Percentiles rank a stretch among this genome's conserved stretches.
Evolutionary conservation across 1,140 invertebrate genomes (phyloP).

Genomic region (Phymastichus coffea): DNA sequence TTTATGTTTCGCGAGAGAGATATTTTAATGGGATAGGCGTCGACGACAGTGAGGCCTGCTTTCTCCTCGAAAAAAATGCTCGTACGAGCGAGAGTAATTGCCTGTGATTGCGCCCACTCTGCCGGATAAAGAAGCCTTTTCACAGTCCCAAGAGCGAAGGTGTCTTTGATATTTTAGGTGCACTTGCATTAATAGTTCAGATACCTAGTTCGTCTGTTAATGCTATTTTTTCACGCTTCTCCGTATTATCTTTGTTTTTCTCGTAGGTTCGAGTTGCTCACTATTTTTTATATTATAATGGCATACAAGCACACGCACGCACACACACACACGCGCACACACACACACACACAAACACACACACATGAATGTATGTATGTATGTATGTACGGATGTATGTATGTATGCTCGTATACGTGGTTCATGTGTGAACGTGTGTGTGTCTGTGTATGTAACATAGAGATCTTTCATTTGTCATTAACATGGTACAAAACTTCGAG

Average conservation of each 20-base stretch:
- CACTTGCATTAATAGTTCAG: conserved; percentile 28
- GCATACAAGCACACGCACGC: too few relatives aligned
- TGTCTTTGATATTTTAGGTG: conserved; percentile 27
- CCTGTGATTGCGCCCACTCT: too few relatives aligned
- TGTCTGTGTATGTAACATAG: not conserved
- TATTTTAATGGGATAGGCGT: too few relatives aligned
- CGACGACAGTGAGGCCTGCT: not conserved
- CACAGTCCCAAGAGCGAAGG: conserved; percentile 20
- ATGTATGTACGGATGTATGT: too few relatives aligned
- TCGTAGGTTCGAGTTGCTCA: too few relatives aligned
- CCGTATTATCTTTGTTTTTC: too few relatives aligned
- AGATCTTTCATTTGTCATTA: conserved; percentile 2
- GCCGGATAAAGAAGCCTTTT: conserved; percentile 21
- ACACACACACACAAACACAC: too few relatives aligned
- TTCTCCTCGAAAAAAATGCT: too few relatives aligned
- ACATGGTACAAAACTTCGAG: conserved; percentile 25
- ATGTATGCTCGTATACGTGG: not conserved
- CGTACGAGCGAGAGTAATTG: too few relatives aligned
- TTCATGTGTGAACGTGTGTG: not conserved
- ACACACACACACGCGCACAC: too few relatives aligned
- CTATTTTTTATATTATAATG: conserved; percentile 22
- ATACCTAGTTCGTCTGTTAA: conserved; percentile 24
- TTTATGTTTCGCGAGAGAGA: too few relatives aligned
- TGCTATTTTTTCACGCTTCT: conserved; percentile 26
- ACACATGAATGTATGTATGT: conserved; percentile 11